A percentile compares a stretch with the other conserved stretches of the same genome.
phyloP scores from a whole-genome alignment of 2,113 vertebrate species.

The Psophia crepitans region DNA sequence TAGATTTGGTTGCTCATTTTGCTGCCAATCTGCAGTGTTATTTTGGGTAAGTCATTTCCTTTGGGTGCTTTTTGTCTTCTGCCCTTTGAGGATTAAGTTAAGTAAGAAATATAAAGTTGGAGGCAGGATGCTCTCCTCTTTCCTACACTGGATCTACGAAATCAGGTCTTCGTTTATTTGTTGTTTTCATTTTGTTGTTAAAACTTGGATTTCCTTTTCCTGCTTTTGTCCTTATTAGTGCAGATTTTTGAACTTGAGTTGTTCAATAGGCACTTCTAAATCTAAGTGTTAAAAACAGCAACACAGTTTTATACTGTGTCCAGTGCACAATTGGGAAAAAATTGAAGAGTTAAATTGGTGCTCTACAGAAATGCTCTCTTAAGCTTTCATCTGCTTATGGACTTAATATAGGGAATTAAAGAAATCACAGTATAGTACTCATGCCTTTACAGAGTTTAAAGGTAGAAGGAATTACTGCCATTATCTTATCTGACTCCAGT shows the following conservation, averaged over 20 bases:
- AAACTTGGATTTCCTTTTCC: slow-evolving; percentile 49
- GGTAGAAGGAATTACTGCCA: background rate
- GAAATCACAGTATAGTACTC: background rate
- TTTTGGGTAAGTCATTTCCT: slow-evolving; percentile 34
- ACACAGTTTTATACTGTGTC: background rate
- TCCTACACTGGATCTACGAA: background rate
- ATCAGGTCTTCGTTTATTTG: background rate
- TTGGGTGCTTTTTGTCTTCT: background rate
- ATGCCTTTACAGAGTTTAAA: background rate
- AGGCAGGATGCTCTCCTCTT: slow-evolving; percentile 40
- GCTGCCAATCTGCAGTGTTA: slow-evolving; percentile 16
- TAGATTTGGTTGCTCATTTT: background rate
- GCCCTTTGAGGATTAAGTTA: slow-evolving; percentile 21
- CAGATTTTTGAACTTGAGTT: background rate
- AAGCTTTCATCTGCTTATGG: background rate
- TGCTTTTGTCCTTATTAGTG: slow-evolving; percentile 27
- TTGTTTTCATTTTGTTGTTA: slow-evolving; percentile 18
- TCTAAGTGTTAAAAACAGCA: background rate
- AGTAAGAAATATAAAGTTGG: slow-evolving; percentile 2
- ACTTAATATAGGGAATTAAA: background rate
- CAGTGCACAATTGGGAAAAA: background rate
- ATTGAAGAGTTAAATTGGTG: background rate
- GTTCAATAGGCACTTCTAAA: background rate
- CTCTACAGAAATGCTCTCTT: background rate
- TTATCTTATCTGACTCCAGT: background rate